Base-by-base conservation (phyloP, 2,888 invertebrate species). In the Rambutsinella grinnellia region DNA sequence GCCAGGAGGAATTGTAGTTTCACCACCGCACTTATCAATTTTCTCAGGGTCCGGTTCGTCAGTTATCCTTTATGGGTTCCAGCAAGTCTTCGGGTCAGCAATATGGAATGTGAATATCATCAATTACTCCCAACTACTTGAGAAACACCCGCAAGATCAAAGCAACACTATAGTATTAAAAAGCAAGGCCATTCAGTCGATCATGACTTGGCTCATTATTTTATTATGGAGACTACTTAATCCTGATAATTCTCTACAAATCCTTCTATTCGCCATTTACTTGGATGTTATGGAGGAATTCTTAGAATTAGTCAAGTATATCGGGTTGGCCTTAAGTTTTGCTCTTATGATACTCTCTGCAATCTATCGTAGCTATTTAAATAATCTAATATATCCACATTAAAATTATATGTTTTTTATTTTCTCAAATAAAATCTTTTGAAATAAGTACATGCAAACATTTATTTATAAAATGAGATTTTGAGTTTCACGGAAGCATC, bases 51-150 rank as follows among this genome's bases (percentile, higher is more conserved):
- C 47, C 2, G 67, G 71, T 2, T 10, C 54, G 1, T 58, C 84
- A 15, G 81, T 84, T 5, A 49, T 83, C 56, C 84, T 81, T 76
- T 86, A 81, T 82, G 85, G 83, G 49, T 81, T 82, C 78, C 94
- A 93, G 85, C 88, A 94, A 85, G 85, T 93, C 60, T 86, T 94
- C 0, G 92, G 93, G 70, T 94, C 94, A 0, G 87, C 92, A 66
- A 91, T 92, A 8, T 95, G 95, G 95, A 94, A 95, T 87, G 90
- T 94, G 27, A 94, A 94, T 84, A 93, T 95, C 83, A 92, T 92
- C 58, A 87, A 92, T 3, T 95, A 94, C 85, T 93, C 94, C 84
- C 91, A 93, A 83, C 87, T 94, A 84, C 85, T 95, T 36, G 94
- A 94, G 85, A 89, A 28, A 84, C n/a, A 79, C 62, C 17, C 78